Percentiles rank a stretch among this genome's conserved stretches.
Conservation (phyloP, 2,797 vertebrate species). For the Pipistrellus pipistrellus region DNA sequence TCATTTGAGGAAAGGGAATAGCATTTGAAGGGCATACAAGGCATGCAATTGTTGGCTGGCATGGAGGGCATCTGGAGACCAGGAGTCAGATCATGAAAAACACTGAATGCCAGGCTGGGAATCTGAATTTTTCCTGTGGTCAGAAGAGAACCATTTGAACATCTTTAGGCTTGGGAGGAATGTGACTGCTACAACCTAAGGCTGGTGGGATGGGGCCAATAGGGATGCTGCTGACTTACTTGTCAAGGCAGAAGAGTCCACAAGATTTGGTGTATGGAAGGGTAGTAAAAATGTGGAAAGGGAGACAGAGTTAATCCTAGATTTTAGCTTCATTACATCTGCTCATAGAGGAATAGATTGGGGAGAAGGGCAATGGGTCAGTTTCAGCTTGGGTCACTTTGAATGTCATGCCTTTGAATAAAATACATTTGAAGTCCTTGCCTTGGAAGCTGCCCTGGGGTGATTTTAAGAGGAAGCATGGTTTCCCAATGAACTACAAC, state of each 20-base stretch:
- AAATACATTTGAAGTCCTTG: neutral
- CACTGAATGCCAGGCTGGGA: neutral
- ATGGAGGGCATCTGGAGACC: neutral
- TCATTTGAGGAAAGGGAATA: neutral
- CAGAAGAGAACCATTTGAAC: neutral
- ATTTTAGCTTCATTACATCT: neutral
- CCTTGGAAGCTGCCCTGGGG: neutral
- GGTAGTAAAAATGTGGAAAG: neutral
- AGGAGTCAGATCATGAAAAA: neutral
- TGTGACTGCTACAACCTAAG: neutral
- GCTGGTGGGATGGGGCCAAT: neutral
- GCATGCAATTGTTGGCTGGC: neutral
- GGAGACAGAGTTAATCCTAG: neutral
- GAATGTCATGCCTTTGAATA: conserved; percentile 18
- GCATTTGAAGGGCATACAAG: neutral
- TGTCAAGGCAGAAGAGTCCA: neutral
- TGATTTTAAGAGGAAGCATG: neutral
- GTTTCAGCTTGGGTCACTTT: neutral
- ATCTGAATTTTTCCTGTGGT: neutral
- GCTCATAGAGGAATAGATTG: neutral
- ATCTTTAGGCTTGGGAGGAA: neutral
- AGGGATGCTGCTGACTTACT: neutral
- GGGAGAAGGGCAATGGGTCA: neutral
- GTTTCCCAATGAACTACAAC: neutral
- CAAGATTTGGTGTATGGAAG: neutral